These are phyloP conservation scores for Drosophila malerkotliana DNA, from an alignment of 1,140 invertebrate genomes.

Conservation along the genomic window DNA sequence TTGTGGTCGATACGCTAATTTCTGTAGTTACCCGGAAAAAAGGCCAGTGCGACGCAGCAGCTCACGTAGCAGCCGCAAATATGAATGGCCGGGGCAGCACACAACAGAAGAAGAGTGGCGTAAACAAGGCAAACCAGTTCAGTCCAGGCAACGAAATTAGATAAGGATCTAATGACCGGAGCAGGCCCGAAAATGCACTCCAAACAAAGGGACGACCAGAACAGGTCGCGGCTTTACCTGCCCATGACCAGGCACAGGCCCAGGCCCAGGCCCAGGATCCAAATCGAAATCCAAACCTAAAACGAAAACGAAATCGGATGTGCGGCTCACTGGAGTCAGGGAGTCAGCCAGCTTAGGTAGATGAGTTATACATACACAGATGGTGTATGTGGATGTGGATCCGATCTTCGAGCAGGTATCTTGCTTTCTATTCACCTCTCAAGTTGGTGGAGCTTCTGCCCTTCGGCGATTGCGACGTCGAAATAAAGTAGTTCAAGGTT, in stretches of 20 bases:
- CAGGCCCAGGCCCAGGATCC: constrained; percentile 21
- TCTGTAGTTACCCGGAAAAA: constrained; percentile 74
- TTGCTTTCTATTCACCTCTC: constrained; percentile 45
- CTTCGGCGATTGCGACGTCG: constrained; percentile 16
- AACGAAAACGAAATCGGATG: constrained; percentile 57
- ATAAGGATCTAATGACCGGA: constrained; percentile 73
- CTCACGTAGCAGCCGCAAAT: constrained; percentile 62
- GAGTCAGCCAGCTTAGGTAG: constrained; percentile 40
- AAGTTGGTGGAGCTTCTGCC: constrained; percentile 13
- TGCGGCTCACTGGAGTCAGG: constrained; percentile 59
- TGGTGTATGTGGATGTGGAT: not conserved
- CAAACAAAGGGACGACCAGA: constrained; percentile 41
- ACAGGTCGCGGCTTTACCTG: constrained; percentile 41
- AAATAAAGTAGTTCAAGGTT: constrained; percentile 57
- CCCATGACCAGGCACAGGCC: constrained; percentile 13
- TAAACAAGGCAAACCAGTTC: constrained; percentile 68
- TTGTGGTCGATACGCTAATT: constrained; percentile 82
- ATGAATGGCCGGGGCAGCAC: constrained; percentile 56
- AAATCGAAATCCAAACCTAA: constrained; percentile 5
- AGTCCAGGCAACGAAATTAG: constrained; percentile 58
- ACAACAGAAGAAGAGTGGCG: constrained; percentile 22
- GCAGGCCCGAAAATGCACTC: constrained; percentile 35
- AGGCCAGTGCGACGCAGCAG: constrained; percentile 40
- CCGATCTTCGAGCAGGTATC: constrained; percentile 33
- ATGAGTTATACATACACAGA: not conserved